Base-by-base conservation (phyloP, 2,888 invertebrate genomes). In the Thymelicus acteon region DNA sequence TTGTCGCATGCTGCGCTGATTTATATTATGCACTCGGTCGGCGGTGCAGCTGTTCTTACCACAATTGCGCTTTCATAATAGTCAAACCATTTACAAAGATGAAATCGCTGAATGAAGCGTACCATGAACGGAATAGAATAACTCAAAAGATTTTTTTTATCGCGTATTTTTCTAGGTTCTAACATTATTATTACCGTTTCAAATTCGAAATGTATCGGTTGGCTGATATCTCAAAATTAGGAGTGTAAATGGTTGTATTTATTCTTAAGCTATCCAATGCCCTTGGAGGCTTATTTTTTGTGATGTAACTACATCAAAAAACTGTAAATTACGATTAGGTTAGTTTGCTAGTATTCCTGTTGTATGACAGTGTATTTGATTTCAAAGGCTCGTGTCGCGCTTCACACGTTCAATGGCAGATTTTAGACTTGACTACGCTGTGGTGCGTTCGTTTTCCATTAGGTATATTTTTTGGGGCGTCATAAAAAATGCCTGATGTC, bases 381-480 rank as follows among this genome's bases (percentile, higher is more conserved):
- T 71, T 64, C 66, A 37, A 75, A 85, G 31, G 31, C 85, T 82
- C 77, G 77, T 83, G 86, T 84, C 86, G 84, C 78, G 75, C 77
- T 77, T 76, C 77, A 78, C 77, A 67, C 67, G 81, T 75, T 79
- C 78, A 79, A 81, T 75, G 67, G 54, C 54, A 77, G 79, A 77
- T 77, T 81, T 76, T 78, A 78, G 78, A 71, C 65, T 70, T 75
- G 75, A 74, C 58, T 63, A 57, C 63, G 24, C 71, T 40, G 52
- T 62, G 63, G 57, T 54, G 10, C 68, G 66, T 73, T 64, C 65
- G 52, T 74, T 73, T 77, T 80, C 57, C 54, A 48, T 24, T 31
- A 2, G 31, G 31, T 71, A 49, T 71, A 15, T 63, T 69, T 62
- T 69, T 69, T 44, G 52, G 31, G 57, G 13, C 48, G 57, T n/a